These are phyloP conservation scores for Scaptomyza flava DNA, from an alignment of 2,888 invertebrate genomes.

Conservation along the genomic window DNA sequence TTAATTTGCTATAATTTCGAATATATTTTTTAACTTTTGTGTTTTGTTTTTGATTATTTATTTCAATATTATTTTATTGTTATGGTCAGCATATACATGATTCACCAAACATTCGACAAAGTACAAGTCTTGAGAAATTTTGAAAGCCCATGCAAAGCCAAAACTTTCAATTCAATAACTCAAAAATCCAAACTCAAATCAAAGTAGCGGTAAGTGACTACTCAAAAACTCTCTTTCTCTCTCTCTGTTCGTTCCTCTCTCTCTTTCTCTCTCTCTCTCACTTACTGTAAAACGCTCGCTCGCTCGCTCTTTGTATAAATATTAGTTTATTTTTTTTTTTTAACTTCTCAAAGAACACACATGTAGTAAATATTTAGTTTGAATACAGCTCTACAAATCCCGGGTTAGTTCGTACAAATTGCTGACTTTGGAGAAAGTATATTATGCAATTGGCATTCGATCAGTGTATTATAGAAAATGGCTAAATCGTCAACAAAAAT, in stretches of 20 bases:
- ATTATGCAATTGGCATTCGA: constrained; percentile 61
- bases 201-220: constrained; percentile 72
- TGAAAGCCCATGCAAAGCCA: constrained; percentile 48
- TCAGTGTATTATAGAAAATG: constrained; percentile 31
- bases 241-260: constrained; percentile 23
- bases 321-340: constrained; percentile 52
- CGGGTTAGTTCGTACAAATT: constrained; percentile 69
- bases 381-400: constrained; percentile 39
- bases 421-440: constrained; percentile 60
- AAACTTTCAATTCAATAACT: constrained; percentile 51
- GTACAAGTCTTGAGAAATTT: constrained; percentile 56
- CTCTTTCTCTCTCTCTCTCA: constrained; percentile 34
- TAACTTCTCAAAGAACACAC: constrained; percentile 49
- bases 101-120: constrained; percentile 69
- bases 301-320: constrained; percentile 65
- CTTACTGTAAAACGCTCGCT: constrained; percentile 59
- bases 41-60: constrained; percentile 15
- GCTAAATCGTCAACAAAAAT: constrained; percentile 21
- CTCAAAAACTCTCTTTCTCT: constrained; percentile 61
- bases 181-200: constrained; percentile 50
- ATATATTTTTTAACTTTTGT: constrained; percentile 8
- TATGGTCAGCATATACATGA: constrained; percentile 58
- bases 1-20: constrained; percentile 24
- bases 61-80: constrained; percentile 32
- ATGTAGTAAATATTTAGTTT: constrained; percentile 32